Percentiles rank a stretch among this genome's conserved stretches.
Evolutionary conservation across 1,140 invertebrate species (phyloP).

Genomic region (Saccostrea glomerata): DNA sequence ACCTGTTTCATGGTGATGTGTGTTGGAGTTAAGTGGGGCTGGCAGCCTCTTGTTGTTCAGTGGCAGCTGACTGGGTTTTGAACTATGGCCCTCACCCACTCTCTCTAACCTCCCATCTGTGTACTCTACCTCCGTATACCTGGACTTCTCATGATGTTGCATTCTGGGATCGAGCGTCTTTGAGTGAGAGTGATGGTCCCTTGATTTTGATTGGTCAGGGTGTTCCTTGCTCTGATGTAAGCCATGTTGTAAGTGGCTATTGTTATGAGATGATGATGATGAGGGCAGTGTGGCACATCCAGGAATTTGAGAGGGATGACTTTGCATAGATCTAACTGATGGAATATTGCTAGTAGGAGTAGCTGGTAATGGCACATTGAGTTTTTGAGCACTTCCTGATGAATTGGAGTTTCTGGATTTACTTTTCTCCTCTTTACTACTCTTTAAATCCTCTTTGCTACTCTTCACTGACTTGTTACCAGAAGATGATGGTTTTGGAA

Average conservation of each 20-base stretch:
- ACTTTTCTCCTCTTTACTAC: conserved; percentile 59
- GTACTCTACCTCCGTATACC: conserved; percentile 67
- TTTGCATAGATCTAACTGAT: conserved; percentile 61
- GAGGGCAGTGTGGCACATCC: conserved; percentile 55
- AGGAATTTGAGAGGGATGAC: conserved; percentile 53
- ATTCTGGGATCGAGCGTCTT: conserved; percentile 51
- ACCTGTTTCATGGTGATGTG: conserved; percentile 22
- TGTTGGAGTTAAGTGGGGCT: conserved; percentile 36
- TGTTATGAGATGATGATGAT: conserved; percentile 45
- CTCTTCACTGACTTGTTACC: conserved; percentile 57
- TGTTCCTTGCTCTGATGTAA: conserved; percentile 35
- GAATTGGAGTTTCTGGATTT: conserved; percentile 52
- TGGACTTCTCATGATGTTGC: conserved; percentile 53
- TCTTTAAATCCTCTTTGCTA: conserved; percentile 63
- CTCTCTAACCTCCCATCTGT: conserved; percentile 64
- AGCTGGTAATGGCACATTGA: conserved; percentile 55
- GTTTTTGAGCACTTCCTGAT: conserved; percentile 53
- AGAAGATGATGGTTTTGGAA: conserved; percentile 69
- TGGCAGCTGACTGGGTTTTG: conserved; percentile 57
- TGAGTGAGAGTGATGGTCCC: conserved; percentile 32
- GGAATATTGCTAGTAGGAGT: conserved; percentile 60
- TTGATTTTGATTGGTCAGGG: conserved; percentile 57
- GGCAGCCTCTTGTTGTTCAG: conserved; percentile 41
- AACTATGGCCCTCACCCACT: conserved; percentile 64
- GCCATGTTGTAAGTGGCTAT: conserved; percentile 34